phyloP scores from a whole-genome alignment of 2,888 invertebrate species.

The Sussaba pulchella region DNA sequence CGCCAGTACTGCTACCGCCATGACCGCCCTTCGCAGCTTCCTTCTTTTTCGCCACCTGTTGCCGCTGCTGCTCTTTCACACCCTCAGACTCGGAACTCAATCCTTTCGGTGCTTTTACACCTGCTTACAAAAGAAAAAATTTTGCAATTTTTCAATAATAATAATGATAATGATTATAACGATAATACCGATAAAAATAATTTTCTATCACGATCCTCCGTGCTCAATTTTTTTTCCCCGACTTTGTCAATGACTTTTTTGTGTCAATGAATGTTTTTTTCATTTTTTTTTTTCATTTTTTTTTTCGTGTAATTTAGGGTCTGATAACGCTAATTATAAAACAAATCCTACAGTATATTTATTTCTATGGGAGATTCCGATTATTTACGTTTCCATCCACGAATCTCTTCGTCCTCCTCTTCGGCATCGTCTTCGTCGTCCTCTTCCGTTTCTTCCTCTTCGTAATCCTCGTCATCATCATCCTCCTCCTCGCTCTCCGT shows the following conservation, averaged over 20 bases:
- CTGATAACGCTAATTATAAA: background rate
- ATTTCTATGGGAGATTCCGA: conserved; percentile 30
- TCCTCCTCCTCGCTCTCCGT: conserved; percentile 81
- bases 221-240: conserved; percentile 62
- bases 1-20: conserved; percentile 74
- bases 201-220: conserved; percentile 67
- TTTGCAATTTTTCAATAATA: background rate
- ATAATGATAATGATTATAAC: conserved; percentile 8
- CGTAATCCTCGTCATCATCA: conserved; percentile 75
- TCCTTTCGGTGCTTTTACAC: conserved; percentile 72
- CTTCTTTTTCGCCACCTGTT: conserved; percentile 51
- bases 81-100: conserved; percentile 75
- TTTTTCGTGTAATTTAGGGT: conserved; percentile 1
- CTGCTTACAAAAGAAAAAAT: conserved; percentile 60
- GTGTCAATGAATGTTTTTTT: conserved; percentile 30
- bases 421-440: conserved; percentile 77
- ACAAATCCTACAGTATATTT: background rate
- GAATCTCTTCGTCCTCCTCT: conserved; percentile 78
- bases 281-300: background rate
- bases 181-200: background rate
- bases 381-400: conserved; percentile 84
- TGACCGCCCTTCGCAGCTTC: conserved; percentile 68
- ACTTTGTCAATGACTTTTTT: background rate
- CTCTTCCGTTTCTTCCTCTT: conserved; percentile 76
- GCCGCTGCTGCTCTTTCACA: conserved; percentile 48